Conservation (phyloP, 2,888 invertebrate genomes). For the Dynastes tityus region DNA sequence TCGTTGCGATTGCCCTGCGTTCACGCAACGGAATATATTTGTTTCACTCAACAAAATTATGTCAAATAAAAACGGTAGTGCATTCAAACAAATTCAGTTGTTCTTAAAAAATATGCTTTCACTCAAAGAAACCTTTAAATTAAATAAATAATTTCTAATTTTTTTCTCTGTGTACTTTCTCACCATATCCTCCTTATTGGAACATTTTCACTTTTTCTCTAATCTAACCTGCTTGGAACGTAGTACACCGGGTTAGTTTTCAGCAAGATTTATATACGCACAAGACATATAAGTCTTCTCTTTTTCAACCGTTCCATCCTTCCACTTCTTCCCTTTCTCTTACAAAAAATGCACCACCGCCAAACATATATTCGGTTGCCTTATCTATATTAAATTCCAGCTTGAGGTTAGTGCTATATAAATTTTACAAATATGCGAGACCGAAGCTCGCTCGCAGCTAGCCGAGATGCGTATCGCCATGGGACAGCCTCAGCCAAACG, state of each 20-base stretch:
- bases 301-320: background rate
- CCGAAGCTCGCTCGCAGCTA: background rate
- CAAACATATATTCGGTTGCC: slow-evolving; percentile 10
- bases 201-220: no score
- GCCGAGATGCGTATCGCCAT: slow-evolving; percentile 29
- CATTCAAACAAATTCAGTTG: no score
- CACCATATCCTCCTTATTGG: no score
- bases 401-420: slow-evolving; percentile 48
- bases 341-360: background rate
- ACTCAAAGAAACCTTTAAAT: no score
- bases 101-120: no score
- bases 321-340: background rate
- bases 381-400: slow-evolving; percentile 47
- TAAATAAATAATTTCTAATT: no score
- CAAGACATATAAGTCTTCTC: background rate
- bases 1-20: no score
- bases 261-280: background rate
- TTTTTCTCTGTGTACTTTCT: no score
- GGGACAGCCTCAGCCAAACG: background rate
- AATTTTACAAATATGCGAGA: slow-evolving; percentile 43
- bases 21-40: no score
- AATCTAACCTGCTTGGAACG: no score
- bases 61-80: no score
- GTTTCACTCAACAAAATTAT: no score
- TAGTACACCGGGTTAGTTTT: background rate